Percentiles rank a stretch among this genome's conserved stretches.
These are phyloP conservation scores for Pollenia griseotomentosa DNA, from an alignment of 2,888 invertebrate genomes.

Conservation along the genomic window DNA sequence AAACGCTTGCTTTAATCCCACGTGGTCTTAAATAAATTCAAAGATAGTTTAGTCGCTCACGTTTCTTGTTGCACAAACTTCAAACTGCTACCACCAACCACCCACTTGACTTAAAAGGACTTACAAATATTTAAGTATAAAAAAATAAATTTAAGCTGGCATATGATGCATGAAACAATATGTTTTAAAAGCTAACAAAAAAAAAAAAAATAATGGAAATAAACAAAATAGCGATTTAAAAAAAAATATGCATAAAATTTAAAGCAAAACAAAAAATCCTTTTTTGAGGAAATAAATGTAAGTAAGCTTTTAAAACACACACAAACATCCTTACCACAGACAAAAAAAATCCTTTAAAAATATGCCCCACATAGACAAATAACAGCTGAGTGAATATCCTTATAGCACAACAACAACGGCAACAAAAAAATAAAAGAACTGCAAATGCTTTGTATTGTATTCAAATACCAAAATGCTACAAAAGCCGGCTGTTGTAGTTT, in stretches of 20 bases:
- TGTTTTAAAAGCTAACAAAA: conserved; percentile 26
- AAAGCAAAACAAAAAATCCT: background rate
- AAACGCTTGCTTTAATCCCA: conserved; percentile 76
- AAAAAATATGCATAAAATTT: conserved; percentile 1
- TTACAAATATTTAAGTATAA: background rate
- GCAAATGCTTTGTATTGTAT: background rate
- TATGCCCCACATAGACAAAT: conserved; percentile 67
- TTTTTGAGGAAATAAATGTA: conserved; percentile 2
- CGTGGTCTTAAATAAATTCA: conserved; percentile 82
- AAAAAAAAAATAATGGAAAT: conserved; percentile 21
- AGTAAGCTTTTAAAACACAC: conserved; percentile 3
- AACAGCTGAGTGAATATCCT: conserved; percentile 64
- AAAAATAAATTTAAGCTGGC: conserved; percentile 44
- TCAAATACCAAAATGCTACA: conserved; percentile 10
- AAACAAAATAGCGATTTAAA: conserved; percentile 15
- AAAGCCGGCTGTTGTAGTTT: conserved; percentile 25
- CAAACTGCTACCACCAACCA: background rate
- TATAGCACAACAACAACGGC: conserved; percentile 19
- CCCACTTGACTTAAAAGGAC: background rate
- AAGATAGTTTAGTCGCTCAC: conserved; percentile 77
- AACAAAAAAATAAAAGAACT: background rate
- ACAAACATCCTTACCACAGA: conserved; percentile 29
- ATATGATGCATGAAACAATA: conserved; percentile 58
- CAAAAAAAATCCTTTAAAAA: conserved; percentile 54
- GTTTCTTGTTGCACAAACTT: conserved; percentile 59